phyloP scores from a whole-genome alignment of 2,888 invertebrate species.

The Pristionchus entomophagus region DNA sequence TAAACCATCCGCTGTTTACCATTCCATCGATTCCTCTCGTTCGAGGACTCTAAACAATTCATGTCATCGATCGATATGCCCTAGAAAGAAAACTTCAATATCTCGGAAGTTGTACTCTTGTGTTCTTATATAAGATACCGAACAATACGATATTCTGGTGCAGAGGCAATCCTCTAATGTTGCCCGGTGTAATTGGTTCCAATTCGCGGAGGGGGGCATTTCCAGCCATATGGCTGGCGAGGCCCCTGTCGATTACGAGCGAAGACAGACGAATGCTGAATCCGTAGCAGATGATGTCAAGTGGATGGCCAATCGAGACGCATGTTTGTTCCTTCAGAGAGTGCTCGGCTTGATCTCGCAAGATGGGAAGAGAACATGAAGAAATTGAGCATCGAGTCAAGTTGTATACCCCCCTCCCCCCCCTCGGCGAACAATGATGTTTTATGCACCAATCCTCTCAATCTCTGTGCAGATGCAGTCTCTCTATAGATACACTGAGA shows the following conservation, averaged over 20 bases:
- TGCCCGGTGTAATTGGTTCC: neutral
- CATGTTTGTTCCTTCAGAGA: neutral
- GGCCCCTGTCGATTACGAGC: neutral
- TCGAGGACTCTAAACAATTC: neutral
- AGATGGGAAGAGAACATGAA: neutral
- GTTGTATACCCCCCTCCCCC: neutral
- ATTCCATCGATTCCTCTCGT: neutral
- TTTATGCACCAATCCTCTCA: too few relatives aligned
- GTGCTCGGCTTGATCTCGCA: constrained; percentile 25
- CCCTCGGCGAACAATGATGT: constrained; percentile 11
- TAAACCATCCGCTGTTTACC: constrained; percentile 17
- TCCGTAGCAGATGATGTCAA: constrained; percentile 35
- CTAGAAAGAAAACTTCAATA: too few relatives aligned
- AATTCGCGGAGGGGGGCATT: neutral
- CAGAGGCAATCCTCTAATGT: neutral
- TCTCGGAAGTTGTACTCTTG: too few relatives aligned
- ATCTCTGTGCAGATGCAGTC: too few relatives aligned
- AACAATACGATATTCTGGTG: too few relatives aligned
- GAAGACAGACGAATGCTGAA: neutral
- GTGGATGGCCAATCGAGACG: constrained; percentile 10
- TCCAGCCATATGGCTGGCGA: neutral
- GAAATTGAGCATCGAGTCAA: constrained; percentile 20
- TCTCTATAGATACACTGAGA: neutral
- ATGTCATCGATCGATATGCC: neutral
- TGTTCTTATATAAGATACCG: too few relatives aligned